phyloP scores from a whole-genome alignment of 2,888 invertebrate species.

The Hirtodrosophila duncani region DNA sequence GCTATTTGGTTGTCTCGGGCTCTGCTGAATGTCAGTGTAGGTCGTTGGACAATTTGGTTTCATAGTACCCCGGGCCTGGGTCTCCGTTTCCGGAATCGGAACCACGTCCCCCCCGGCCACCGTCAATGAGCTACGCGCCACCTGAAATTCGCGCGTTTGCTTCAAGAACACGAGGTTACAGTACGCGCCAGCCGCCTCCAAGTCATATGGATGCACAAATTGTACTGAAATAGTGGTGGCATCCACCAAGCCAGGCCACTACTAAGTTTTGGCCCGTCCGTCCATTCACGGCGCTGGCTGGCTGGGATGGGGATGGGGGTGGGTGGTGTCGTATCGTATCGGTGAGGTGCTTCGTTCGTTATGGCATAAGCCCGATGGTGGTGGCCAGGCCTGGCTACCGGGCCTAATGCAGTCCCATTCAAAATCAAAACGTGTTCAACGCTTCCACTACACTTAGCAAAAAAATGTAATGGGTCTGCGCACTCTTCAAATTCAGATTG shows the following conservation, averaged over 20 bases:
- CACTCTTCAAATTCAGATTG: not conserved
- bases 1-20: conserved; percentile 13
- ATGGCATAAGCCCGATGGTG: conserved; percentile 52
- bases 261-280: conserved; percentile 1
- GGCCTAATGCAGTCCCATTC: conserved; percentile 63
- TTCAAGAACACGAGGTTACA: no score
- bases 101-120: no score
- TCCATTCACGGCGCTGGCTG: not conserved
- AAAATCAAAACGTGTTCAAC: conserved; percentile 67
- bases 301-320: not conserved
- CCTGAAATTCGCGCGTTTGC: no score
- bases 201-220: conserved; percentile 66
- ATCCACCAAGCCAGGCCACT: conserved; percentile 30
- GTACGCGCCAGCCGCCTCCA: conserved; percentile 23
- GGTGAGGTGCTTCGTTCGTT: conserved; percentile 44
- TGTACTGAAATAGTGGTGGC: conserved; percentile 65
- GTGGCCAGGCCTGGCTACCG: not conserved
- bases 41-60: conserved; percentile 33
- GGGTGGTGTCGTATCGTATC: no score
- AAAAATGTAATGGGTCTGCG: no score
- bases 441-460: conserved; percentile 4
- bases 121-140: no score
- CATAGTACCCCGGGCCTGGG: not conserved
- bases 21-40: conserved; percentile 59
- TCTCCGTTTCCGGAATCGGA: conserved; percentile 6